Conservation (phyloP, 1,140 invertebrate genomes). For the Bombyx mandarina region DNA sequence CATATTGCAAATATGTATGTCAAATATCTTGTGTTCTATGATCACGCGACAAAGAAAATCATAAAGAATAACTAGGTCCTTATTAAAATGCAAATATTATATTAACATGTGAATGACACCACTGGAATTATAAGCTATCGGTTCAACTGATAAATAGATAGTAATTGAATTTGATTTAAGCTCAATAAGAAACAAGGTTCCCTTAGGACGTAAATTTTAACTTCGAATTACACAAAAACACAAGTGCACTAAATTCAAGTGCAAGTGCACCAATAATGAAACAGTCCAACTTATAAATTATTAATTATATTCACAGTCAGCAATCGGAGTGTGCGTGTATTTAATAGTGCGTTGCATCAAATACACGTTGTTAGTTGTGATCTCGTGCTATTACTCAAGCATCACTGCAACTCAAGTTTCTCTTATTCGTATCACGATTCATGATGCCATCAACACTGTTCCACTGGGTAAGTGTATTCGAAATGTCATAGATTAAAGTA, state of each 20-base stretch:
- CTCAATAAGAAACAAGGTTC: background rate
- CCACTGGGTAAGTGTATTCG: constrained; percentile 19
- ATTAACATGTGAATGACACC: too few species aligned
- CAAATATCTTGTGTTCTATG: too few species aligned
- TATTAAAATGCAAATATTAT: too few species aligned
- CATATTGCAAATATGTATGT: too few species aligned
- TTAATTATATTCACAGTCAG: background rate
- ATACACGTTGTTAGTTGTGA: constrained; percentile 23
- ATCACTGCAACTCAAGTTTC: constrained; percentile 23
- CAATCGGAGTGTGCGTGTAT: constrained; percentile 14
- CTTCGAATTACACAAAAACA: background rate
- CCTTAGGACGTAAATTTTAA: background rate
- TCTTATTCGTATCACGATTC: constrained; percentile 22
- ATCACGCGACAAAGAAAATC: too few species aligned
- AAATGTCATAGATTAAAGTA: background rate
- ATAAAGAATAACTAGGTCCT: too few species aligned
- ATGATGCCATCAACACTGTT: constrained; percentile 27
- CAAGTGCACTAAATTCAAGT: background rate
- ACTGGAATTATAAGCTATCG: too few species aligned
- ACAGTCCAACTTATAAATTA: background rate
- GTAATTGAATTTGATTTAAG: background rate
- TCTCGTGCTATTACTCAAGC: constrained; percentile 31
- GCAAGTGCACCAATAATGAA: background rate
- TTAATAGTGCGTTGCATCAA: constrained; percentile 22
- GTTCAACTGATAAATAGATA: background rate